These are phyloP conservation scores for Parnassius mnemosyne DNA, from an alignment of 2,888 invertebrate genomes.

Conservation along the genomic window DNA sequence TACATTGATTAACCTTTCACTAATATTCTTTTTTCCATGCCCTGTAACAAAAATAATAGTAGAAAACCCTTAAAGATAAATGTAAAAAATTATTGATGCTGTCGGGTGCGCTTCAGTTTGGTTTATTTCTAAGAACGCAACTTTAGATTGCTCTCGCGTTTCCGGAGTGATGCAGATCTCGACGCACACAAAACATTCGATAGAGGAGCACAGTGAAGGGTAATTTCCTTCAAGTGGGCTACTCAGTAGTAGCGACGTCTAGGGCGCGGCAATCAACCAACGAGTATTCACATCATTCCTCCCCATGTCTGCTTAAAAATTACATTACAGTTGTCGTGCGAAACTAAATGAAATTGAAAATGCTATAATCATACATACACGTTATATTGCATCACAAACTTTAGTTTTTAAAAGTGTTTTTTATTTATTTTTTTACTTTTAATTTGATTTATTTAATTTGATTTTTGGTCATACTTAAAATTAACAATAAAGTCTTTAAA, in stretches of 20 bases:
- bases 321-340: slow-evolving; percentile 33
- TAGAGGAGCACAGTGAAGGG: slow-evolving; percentile 50
- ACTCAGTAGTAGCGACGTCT: slow-evolving; percentile 37
- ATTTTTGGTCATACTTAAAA: too few species aligned
- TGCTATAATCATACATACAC: neutral
- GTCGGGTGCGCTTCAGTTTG: slow-evolving; percentile 27
- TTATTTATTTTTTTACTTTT: too few species aligned
- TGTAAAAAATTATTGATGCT: slow-evolving; percentile 4
- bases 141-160: slow-evolving; percentile 30
- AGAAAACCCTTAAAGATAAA: too few species aligned
- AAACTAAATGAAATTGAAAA: slow-evolving; percentile 14
- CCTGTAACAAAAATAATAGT: too few species aligned
- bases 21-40: too few species aligned
- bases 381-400: neutral
- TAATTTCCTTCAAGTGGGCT: slow-evolving; percentile 69
- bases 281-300: slow-evolving; percentile 24
- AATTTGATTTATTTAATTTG: too few species aligned
- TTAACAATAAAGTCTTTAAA: too few species aligned
- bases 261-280: slow-evolving; percentile 34
- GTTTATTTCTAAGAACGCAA: slow-evolving; percentile 30
- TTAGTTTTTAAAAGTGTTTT: neutral
- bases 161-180: slow-evolving; percentile 35
- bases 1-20: too few species aligned
- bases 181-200: slow-evolving; percentile 38
- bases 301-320: slow-evolving; percentile 36